phyloP scores from a whole-genome alignment of 2,113 vertebrate genomes.

The Chlamydotis undulata region DNA sequence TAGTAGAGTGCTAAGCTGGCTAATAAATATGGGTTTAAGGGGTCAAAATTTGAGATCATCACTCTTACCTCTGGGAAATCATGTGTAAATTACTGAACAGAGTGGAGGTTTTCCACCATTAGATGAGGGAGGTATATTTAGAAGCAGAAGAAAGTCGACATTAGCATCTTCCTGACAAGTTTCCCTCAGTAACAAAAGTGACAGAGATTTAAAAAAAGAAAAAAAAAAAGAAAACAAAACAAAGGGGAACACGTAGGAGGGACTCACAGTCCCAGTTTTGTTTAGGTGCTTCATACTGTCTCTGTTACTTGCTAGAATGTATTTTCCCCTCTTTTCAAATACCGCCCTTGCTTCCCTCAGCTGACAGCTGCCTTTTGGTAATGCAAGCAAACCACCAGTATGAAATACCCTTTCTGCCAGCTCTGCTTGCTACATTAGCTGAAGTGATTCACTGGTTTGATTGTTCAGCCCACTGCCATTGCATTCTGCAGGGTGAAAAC shows the following conservation, averaged over 20 bases:
- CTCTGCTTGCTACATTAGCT: background rate
- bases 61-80: conserved; percentile 5
- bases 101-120: background rate
- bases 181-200: background rate
- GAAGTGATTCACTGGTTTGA: background rate
- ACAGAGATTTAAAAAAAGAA: background rate
- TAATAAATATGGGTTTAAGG: background rate
- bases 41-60: background rate
- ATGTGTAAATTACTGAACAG: background rate
- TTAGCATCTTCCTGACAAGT: background rate
- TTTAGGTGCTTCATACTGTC: background rate
- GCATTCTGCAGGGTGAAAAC: background rate
- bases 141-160: background rate
- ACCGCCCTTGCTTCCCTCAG: background rate
- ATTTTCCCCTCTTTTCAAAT: background rate
- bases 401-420: background rate
- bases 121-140: background rate
- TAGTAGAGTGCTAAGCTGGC: background rate
- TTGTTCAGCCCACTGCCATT: background rate
- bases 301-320: background rate
- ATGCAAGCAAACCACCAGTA: background rate
- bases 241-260: accelerated
- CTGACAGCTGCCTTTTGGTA: background rate
- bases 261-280: background rate
- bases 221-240: too few species aligned